Percentiles rank a stretch among this genome's conserved stretches.
These are phyloP conservation scores for Peromyscus californicus DNA, from an alignment of 2,113 vertebrate genomes.

Conservation along the genomic window DNA sequence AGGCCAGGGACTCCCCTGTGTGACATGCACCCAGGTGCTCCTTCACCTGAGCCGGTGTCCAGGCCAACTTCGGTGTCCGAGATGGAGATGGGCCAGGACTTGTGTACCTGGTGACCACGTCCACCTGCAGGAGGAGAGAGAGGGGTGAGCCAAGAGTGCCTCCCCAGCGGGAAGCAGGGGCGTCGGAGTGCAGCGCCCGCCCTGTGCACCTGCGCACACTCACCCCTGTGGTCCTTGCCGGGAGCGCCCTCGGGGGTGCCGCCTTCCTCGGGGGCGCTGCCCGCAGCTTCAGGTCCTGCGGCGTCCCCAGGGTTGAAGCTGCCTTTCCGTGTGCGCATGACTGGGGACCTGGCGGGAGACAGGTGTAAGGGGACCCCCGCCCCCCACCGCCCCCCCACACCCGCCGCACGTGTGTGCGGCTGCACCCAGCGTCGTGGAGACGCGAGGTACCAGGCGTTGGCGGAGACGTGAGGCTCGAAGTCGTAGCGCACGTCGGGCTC, in stretches of 20 bases:
- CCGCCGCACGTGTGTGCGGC: not conserved
- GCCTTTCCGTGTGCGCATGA: slow-evolving; percentile 88
- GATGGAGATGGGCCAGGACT: slow-evolving; percentile 93
- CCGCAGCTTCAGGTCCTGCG: slow-evolving; percentile 40
- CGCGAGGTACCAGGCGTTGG: slow-evolving; percentile 82
- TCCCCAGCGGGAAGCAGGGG: not conserved
- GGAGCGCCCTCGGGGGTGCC: not conserved
- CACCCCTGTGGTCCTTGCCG: slow-evolving; percentile 89
- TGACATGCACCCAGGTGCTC: not conserved
- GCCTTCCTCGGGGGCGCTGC: slow-evolving; percentile 75
- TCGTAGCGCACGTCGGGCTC: slow-evolving; percentile 91
- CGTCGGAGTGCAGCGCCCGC: accelerated
- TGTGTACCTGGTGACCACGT: slow-evolving; percentile 92
- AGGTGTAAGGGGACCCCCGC: not conserved
- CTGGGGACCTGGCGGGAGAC: slow-evolving; percentile 48
- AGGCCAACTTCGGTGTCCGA: slow-evolving; percentile 88
- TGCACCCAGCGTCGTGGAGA: too few relatives aligned
- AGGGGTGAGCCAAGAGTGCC: not conserved
- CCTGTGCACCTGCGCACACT: not conserved
- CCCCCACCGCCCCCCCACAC: not conserved
- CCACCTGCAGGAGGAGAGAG: slow-evolving; percentile 82
- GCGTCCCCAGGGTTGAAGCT: slow-evolving; percentile 89
- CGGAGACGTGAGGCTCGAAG: slow-evolving; percentile 92
- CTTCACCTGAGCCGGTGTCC: slow-evolving; percentile 90
- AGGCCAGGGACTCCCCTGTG: not conserved